phyloP scores from a whole-genome alignment of 2,797 vertebrate species.

The Sebastes iracundus region DNA sequence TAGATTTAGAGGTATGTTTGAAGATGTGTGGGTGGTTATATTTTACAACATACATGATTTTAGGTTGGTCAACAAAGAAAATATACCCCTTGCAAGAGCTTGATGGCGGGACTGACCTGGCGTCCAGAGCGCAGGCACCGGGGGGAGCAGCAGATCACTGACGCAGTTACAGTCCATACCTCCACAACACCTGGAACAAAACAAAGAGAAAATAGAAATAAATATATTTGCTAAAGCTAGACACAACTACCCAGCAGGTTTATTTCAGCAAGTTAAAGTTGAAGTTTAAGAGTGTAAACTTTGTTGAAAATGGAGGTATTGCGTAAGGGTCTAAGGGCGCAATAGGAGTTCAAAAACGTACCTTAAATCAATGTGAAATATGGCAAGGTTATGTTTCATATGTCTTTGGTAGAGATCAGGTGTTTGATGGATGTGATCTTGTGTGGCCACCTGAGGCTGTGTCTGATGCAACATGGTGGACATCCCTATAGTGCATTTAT shows the following conservation, averaged over 20 bases:
- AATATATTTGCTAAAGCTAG: background rate
- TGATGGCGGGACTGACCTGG: conserved; percentile 82
- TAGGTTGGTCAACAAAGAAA: background rate
- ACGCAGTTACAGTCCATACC: conserved; percentile 96
- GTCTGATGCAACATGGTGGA: conserved; percentile 77
- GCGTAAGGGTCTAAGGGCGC: conserved; percentile 54
- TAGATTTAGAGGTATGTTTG: background rate
- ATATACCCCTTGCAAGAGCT: background rate
- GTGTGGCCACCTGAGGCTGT: conserved; percentile 68
- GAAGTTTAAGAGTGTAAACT: conserved; percentile 45
- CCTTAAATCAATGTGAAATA: conserved; percentile 73
- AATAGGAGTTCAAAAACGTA: conserved; percentile 58
- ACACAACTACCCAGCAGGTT: background rate
- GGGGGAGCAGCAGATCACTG: conserved; percentile 92
- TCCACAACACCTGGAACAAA: conserved; percentile 78
- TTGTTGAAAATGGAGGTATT: conserved; percentile 60
- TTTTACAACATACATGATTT: background rate
- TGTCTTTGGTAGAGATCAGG: conserved; percentile 67
- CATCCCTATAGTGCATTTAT: conserved; percentile 67
- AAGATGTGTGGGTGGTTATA: background rate
- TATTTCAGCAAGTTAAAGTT: conserved; percentile 15
- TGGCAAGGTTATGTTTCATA: conserved; percentile 74
- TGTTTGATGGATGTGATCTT: conserved; percentile 76
- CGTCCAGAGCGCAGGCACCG: conserved; percentile 93
- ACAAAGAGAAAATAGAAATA: background rate